Base-by-base conservation (phyloP, 2,113 vertebrate genomes). In the Setophaga kirtlandii region DNA sequence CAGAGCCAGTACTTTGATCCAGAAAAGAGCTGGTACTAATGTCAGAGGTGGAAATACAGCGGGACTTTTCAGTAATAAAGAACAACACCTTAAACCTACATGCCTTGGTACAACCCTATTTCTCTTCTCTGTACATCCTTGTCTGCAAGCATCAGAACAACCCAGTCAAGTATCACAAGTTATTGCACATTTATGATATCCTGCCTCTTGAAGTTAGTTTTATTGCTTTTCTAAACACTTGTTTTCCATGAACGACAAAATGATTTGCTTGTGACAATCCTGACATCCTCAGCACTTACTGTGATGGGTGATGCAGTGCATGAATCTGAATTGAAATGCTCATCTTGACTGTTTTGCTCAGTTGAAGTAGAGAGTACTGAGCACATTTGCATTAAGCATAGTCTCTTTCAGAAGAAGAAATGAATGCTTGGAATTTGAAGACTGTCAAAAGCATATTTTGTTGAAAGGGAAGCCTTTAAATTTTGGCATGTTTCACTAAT, bases 371-470 rank as follows among this genome's bases (percentile, higher is more conserved):
- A 94, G 84, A 96, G 58, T 78, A 78, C n/a, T 82, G 91, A 97
- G 82, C 59, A 56, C 50, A 98, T 98, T 97, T 98, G 96, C 97
- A 97, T 98, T 96, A 97, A 97, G 83, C 87, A 85, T 62, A 89
- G 94, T 74, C 46, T 93, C 73, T 93, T 94, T 77, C 75, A 92
- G 96, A 97, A 82, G 87, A 92, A 95, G 89, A 97, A 97, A 97
- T 93, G 80, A 96, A 87, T 65, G 89, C 94, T 96, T 90, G 73
- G 91, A 97, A 93, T 97, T 90, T 97, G 97, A 98, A 97, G 97
- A 95, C 97, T 97, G 97, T 96, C 55, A 77, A 95, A 98, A 89
- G 70, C 82, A 68, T 90, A 79, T 96, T 97, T 97, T 97, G 89
- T 94, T 96, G 88, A 97, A 97, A 91, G 64, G 28, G 74, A 96